These are phyloP conservation scores for Panthera uncia DNA, from an alignment of 2,113 vertebrate species.

Conservation along the genomic window DNA sequence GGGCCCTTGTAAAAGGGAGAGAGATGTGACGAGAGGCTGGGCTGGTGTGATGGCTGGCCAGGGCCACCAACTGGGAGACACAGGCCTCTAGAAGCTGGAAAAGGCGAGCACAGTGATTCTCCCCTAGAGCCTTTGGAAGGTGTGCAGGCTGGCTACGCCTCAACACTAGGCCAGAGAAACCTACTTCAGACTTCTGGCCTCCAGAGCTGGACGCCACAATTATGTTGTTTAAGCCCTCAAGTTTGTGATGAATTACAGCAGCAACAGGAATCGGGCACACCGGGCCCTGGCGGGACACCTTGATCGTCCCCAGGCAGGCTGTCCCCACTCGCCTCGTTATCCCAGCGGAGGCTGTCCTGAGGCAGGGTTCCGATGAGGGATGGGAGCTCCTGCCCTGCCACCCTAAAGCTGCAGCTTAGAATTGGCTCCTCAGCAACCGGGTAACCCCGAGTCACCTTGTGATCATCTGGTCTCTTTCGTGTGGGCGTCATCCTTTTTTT, in stretches of 20 bases:
- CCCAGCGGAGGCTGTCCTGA: not conserved
- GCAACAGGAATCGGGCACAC: not conserved
- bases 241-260: not conserved
- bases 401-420: not conserved
- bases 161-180: not conserved
- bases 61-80: fast-evolving
- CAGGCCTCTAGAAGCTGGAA: not conserved
- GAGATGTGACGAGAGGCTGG: not conserved
- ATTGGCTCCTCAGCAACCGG: not conserved
- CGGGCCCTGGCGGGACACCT: not conserved
- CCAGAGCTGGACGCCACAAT: not conserved
- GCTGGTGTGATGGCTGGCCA: not conserved
- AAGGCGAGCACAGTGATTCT: not conserved
- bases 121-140: not conserved
- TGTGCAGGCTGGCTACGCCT: not conserved
- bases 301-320: not conserved
- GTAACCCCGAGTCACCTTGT: not conserved
- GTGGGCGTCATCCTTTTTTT: not conserved
- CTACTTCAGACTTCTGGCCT: not conserved
- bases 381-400: not conserved
- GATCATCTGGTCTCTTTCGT: not conserved
- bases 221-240: not conserved
- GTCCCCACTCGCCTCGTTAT: not conserved
- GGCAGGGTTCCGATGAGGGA: not conserved
- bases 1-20: not conserved